Conservation (phyloP, 2,888 invertebrate species). For the Chrysodeixis includens region DNA sequence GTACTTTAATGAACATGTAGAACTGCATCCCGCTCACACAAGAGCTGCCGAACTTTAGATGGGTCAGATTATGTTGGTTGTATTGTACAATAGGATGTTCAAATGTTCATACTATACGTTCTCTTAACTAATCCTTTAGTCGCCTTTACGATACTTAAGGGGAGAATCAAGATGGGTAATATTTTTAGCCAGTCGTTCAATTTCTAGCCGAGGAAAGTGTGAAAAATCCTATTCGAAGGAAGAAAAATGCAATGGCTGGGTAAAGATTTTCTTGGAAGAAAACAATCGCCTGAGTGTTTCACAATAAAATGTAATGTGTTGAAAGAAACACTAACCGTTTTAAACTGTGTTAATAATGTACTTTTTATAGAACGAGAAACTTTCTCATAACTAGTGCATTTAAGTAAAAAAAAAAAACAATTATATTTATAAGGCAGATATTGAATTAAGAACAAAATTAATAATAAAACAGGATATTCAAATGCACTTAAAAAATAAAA, state of each 20-base stretch:
- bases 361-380: no score
- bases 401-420: no score
- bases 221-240: neutral
- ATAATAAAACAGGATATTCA: slow-evolving; percentile 1
- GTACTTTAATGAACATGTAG: neutral
- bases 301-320: no score
- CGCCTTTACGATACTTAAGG: neutral
- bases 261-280: neutral
- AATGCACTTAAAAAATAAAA: slow-evolving; percentile 30
- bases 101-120: slow-evolving; percentile 4
- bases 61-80: neutral
- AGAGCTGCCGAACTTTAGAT: neutral
- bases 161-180: neutral
- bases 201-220: neutral
- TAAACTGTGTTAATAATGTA: no score
- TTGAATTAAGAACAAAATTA: no score
- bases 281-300: neutral
- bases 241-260: neutral
- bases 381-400: no score
- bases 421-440: no score
- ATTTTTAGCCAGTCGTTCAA: neutral
- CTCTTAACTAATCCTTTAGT: slow-evolving; percentile 1
- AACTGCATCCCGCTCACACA: neutral
- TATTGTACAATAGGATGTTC: neutral
- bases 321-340: no score